These are phyloP conservation scores for Melanotus villosus DNA, from an alignment of 2,888 invertebrate species.

Conservation along the genomic window DNA sequence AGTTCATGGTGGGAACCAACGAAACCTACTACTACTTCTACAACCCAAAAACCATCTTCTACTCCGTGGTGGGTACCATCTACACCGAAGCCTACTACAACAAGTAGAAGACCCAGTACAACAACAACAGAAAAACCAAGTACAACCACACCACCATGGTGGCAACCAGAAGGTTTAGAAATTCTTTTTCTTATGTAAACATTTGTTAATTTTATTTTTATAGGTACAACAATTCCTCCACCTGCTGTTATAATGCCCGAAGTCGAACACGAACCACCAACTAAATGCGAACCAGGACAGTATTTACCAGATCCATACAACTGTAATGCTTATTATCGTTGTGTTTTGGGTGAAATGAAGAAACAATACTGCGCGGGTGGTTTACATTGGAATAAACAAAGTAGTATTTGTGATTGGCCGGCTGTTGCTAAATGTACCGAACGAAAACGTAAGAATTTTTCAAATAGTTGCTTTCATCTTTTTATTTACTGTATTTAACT, in stretches of 20 bases:
- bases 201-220: conserved; percentile 11
- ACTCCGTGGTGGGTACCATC: conserved; percentile 53
- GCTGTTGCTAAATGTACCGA: conserved; percentile 77
- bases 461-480: background rate
- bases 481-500: background rate
- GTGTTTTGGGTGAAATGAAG: conserved; percentile 79
- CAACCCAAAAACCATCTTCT: conserved; percentile 55
- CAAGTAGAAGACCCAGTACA: conserved; percentile 35
- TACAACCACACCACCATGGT: conserved; percentile 45
- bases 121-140: conserved; percentile 46
- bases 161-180: conserved; percentile 37
- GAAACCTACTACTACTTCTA: conserved; percentile 45
- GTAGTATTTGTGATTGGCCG: conserved; percentile 87
- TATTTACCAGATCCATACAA: conserved; percentile 76
- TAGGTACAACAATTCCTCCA: conserved; percentile 65
- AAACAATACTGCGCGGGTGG: conserved; percentile 85
- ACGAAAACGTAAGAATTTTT: conserved; percentile 57
- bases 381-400: conserved; percentile 82
- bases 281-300: conserved; percentile 68
- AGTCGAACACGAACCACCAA: conserved; percentile 58
- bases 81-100: conserved; percentile 48
- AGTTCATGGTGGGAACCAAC: conserved; percentile 60
- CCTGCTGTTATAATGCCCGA: conserved; percentile 70
- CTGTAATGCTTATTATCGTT: conserved; percentile 84
- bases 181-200: background rate